A percentile compares a stretch with the other conserved stretches of the same genome.
Evolutionary conservation across 1,140 invertebrate species (phyloP).

Genomic region (Prorops nasuta): DNA sequence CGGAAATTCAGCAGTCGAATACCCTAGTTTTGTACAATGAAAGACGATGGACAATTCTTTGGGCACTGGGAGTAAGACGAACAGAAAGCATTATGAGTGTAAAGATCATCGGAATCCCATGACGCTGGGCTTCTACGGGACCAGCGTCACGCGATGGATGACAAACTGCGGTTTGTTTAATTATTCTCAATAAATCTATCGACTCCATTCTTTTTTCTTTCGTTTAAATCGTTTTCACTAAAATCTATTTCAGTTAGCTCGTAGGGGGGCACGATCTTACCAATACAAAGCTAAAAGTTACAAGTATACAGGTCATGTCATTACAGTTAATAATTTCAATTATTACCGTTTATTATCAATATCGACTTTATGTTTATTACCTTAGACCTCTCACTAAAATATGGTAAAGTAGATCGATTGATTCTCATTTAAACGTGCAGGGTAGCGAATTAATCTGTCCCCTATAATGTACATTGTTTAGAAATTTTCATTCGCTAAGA

Average conservation of each 20-base stretch:
- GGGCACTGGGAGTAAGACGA: constrained; percentile 33
- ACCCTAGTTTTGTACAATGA: constrained; percentile 32
- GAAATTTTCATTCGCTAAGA: too few relatives aligned
- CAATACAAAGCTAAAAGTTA: constrained; percentile 57
- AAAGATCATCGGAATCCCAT: constrained; percentile 32
- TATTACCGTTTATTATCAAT: constrained; percentile 44
- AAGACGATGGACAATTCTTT: constrained; percentile 18
- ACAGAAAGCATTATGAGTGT: constrained; percentile 43
- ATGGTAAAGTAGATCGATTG: constrained; percentile 39
- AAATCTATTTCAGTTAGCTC: constrained; percentile 39
- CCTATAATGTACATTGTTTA: too few relatives aligned
- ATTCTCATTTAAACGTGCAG: constrained; percentile 20
- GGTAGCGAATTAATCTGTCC: too few relatives aligned
- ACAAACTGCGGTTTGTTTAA: constrained; percentile 21
- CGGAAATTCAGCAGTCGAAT: constrained; percentile 18
- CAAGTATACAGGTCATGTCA: constrained; percentile 50
- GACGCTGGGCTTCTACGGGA: constrained; percentile 5
- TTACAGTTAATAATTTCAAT: constrained; percentile 48
- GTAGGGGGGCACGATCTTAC: constrained; percentile 51
- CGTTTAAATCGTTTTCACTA: constrained; percentile 17
- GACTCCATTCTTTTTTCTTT: constrained; percentile 4
- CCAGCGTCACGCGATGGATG: background rate
- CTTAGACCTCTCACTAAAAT: constrained; percentile 42
- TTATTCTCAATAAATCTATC: constrained; percentile 18
- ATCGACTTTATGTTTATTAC: constrained; percentile 47